These are phyloP conservation scores for Margaritifera margaritifera DNA, from an alignment of 2,888 invertebrate genomes.

Conservation along the genomic window DNA sequence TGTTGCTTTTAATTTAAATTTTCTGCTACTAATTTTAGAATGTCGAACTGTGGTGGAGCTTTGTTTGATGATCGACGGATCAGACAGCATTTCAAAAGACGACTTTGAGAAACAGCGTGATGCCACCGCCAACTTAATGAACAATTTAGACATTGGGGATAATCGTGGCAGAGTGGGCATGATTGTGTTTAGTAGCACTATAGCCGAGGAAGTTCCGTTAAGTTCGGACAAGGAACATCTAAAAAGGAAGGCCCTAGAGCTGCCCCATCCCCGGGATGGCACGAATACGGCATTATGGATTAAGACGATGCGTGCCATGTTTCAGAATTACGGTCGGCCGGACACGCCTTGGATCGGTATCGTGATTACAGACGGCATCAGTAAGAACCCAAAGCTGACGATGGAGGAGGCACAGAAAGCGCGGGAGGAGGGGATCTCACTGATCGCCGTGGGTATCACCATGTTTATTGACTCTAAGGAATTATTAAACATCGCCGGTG, in stretches of 20 bases:
- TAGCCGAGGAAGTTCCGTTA: slow-evolving; percentile 26
- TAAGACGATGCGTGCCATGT: slow-evolving; percentile 33
- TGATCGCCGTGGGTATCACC: slow-evolving; percentile 70
- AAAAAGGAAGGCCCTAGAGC: slow-evolving; percentile 12
- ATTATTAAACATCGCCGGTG: slow-evolving; percentile 49
- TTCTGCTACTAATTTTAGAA: slow-evolving; percentile 32
- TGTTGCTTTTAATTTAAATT: no score
- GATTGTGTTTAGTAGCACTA: slow-evolving; percentile 37
- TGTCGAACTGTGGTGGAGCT: slow-evolving; percentile 53
- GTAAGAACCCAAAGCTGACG: slow-evolving; percentile 60
- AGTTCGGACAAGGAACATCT: slow-evolving; percentile 13
- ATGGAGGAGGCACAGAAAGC: slow-evolving; percentile 58
- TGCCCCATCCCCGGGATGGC: slow-evolving; percentile 36
- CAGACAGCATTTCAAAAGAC: slow-evolving; percentile 47
- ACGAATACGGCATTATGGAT: slow-evolving; percentile 45
- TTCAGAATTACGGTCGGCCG: slow-evolving; percentile 27
- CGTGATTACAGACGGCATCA: slow-evolving; percentile 72
- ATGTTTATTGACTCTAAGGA: slow-evolving; percentile 62
- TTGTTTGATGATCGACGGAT: slow-evolving; percentile 56
- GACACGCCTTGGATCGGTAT: slow-evolving; percentile 68
- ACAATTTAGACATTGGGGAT: slow-evolving; percentile 35
- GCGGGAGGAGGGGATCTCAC: slow-evolving; percentile 47
- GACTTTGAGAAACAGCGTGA: slow-evolving; percentile 48
- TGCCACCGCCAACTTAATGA: slow-evolving; percentile 39
- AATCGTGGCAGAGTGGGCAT: slow-evolving; percentile 33